Conservation (phyloP, 1,140 invertebrate genomes). For the Apis florea region DNA sequence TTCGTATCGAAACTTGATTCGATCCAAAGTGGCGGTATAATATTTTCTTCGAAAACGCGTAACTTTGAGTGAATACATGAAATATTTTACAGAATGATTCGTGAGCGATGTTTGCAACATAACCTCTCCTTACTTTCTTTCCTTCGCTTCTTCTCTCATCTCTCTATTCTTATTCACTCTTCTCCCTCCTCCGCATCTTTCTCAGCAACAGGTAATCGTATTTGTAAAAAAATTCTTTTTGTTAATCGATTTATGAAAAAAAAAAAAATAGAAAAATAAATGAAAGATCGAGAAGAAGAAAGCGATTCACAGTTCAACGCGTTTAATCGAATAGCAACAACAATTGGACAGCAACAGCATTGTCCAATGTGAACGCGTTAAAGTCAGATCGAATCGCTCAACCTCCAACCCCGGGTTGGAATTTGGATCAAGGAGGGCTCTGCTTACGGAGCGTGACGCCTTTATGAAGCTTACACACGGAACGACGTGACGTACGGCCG, state of each 20-base stretch:
- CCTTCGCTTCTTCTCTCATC: no score
- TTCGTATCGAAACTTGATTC: background rate
- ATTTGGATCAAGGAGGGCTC: constrained; percentile 78
- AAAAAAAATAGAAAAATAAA: constrained; percentile 43
- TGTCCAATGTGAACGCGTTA: constrained; percentile 53
- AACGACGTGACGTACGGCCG: constrained; percentile 58
- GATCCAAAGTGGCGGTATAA: background rate
- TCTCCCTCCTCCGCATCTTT: background rate
- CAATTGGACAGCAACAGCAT: constrained; percentile 33
- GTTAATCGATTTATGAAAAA: constrained; percentile 46
- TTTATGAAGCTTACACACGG: constrained; percentile 74
- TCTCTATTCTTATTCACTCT: no score
- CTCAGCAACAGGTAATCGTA: background rate
- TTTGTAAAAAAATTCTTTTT: constrained; percentile 41
- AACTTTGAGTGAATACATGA: constrained; percentile 21
- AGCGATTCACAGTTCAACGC: constrained; percentile 48
- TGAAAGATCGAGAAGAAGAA: constrained; percentile 1
- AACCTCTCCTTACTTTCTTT: no score
- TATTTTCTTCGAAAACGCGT: constrained; percentile 34
- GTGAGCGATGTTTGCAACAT: constrained; percentile 29
- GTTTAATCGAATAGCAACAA: background rate
- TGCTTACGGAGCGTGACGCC: constrained; percentile 70
- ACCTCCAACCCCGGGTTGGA: constrained; percentile 74
- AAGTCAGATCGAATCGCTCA: constrained; percentile 71
- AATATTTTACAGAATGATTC: constrained; percentile 30